phyloP scores from a whole-genome alignment of 2,888 invertebrate genomes.

The Drosophila prostipennis region DNA sequence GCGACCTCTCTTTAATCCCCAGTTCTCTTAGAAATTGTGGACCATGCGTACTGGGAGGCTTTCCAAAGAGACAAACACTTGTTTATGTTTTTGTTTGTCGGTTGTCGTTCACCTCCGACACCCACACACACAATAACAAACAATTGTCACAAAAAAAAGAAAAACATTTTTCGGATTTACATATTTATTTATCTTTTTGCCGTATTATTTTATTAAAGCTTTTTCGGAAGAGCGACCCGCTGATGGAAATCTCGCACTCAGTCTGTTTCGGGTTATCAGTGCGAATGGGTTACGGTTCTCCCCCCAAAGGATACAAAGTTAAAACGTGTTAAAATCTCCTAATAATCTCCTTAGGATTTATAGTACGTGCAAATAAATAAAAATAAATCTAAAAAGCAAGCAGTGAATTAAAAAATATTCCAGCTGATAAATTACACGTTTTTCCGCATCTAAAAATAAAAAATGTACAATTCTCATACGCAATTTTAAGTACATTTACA shows the following conservation, averaged over 20 bases:
- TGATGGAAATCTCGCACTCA: slow-evolving; percentile 14
- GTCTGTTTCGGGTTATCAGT: slow-evolving; percentile 51
- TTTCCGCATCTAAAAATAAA: background rate
- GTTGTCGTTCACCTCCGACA: slow-evolving; percentile 13
- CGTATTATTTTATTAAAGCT: slow-evolving; percentile 62
- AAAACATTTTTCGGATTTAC: slow-evolving; percentile 36
- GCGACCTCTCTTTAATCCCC: slow-evolving; percentile 1
- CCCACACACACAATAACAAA: slow-evolving; percentile 24
- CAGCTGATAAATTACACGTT: background rate
- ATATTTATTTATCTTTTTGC: slow-evolving; percentile 43
- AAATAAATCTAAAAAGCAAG: background rate
- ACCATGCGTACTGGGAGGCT: slow-evolving; percentile 23
- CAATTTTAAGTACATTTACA: slow-evolving; percentile 2
- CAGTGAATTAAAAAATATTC: background rate
- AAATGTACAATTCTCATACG: background rate
- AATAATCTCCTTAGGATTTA: background rate
- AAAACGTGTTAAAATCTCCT: slow-evolving; percentile 3
- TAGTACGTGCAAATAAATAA: background rate
- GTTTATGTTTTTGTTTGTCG: slow-evolving; percentile 37
- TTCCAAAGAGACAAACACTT: slow-evolving; percentile 32
- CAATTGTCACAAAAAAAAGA: slow-evolving; percentile 53
- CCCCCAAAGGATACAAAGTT: slow-evolving; percentile 11
- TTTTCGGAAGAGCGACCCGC: slow-evolving; percentile 42
- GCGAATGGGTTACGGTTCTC: slow-evolving; percentile 51
- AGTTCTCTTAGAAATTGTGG: slow-evolving; percentile 11